phyloP scores from a whole-genome alignment of 1,140 invertebrate species.

The Penaeus indicus region DNA sequence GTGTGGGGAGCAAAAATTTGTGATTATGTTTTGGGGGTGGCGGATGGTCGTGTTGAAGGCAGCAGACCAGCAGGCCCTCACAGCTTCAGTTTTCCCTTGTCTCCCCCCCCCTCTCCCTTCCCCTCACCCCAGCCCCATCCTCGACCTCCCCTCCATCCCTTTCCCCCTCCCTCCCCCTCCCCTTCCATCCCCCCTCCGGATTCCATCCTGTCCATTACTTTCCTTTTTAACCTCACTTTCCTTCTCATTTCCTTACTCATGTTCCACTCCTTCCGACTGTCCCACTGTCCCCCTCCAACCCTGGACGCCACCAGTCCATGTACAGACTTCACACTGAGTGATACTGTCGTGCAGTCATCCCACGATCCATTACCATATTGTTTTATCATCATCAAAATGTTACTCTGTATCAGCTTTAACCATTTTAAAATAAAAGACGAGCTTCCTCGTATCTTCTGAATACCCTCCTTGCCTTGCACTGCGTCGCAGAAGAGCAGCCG shows the following conservation, averaged over 20 bases:
- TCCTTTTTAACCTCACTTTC: conserved; percentile 8
- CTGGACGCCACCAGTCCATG: conserved; percentile 47
- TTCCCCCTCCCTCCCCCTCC: not conserved
- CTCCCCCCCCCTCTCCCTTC: not conserved
- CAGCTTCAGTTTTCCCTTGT: conserved; percentile 14
- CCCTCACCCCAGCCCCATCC: not conserved
- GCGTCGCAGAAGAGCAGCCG: not conserved
- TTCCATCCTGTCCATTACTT: conserved; percentile 13
- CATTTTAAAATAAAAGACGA: conserved; percentile 63
- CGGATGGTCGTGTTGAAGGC: conserved; percentile 10
- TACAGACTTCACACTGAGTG: conserved; percentile 56
- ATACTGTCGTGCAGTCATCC: conserved; percentile 61
- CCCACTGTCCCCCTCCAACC: not conserved
- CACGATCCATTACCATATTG: conserved; percentile 59
- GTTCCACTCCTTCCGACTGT: not conserved
- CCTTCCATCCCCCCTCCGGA: not conserved
- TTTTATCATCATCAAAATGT: conserved; percentile 63
- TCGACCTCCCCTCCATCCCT: not conserved
- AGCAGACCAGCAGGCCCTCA: conserved; percentile 33
- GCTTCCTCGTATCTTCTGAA: conserved; percentile 55
- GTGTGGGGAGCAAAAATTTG: conserved; percentile 27
- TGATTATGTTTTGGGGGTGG: conserved; percentile 17
- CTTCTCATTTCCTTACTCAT: conserved; percentile 13
- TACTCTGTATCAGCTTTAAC: conserved; percentile 63
- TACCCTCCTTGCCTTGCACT: not conserved